These are phyloP conservation scores for Anarrhichthys ocellatus DNA, from an alignment of 2,113 vertebrate genomes.

Conservation along the genomic window DNA sequence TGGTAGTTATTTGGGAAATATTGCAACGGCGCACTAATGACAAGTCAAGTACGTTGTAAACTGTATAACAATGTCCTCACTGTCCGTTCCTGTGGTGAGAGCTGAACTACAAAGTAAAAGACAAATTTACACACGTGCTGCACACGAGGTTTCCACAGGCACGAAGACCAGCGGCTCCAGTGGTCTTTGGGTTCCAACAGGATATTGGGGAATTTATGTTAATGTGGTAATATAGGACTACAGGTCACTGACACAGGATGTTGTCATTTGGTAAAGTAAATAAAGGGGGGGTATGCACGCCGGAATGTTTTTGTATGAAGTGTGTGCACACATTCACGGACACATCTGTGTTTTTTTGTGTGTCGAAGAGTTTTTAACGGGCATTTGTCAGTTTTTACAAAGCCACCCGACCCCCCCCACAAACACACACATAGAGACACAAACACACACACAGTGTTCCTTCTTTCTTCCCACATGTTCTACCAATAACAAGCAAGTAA, in stretches of 20 bases:
- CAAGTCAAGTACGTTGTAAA: slow-evolving; percentile 10
- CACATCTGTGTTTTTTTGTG: slow-evolving; percentile 6
- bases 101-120: slow-evolving; percentile 26
- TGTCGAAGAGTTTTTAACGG: slow-evolving; percentile 12
- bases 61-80: slow-evolving; percentile 36
- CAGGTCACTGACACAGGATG: slow-evolving; percentile 67
- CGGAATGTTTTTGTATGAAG: slow-evolving; percentile 17
- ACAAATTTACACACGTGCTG: slow-evolving; percentile 17
- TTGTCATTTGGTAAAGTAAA: slow-evolving; percentile 68
- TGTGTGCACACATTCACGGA: slow-evolving; percentile 11
- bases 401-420: neutral
- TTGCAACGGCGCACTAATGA: neutral
- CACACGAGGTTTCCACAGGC: slow-evolving; percentile 38
- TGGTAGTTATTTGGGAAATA: neutral
- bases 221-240: slow-evolving; percentile 58
- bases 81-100: slow-evolving; percentile 27
- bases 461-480: slow-evolving; percentile 37
- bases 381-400: slow-evolving; percentile 12
- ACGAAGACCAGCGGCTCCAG: slow-evolving; percentile 48
- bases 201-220: slow-evolving; percentile 70
- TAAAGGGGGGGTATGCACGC: slow-evolving; percentile 23
- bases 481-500: slow-evolving; percentile 32
- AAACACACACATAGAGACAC: neutral
- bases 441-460: neutral
- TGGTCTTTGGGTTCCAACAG: slow-evolving; percentile 52